These are phyloP conservation scores for Eubasilissa regina DNA, from an alignment of 1,140 invertebrate genomes.

Conservation along the genomic window DNA sequence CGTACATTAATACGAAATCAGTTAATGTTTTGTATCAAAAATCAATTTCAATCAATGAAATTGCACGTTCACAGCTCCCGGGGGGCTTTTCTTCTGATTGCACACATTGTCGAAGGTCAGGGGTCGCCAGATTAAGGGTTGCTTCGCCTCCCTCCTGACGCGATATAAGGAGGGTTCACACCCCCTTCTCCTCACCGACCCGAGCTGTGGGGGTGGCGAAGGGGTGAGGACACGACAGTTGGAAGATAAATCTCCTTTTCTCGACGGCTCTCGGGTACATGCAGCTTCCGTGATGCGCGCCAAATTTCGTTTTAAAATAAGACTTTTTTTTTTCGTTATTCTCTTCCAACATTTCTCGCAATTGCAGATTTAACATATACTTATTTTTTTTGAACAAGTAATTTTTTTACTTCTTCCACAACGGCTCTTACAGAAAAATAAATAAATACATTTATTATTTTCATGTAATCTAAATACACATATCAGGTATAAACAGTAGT, in stretches of 20 bases:
- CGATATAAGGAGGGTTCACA: slow-evolving; percentile 19
- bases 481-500: no score
- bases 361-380: not conserved
- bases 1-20: no score
- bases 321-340: slow-evolving; percentile 11
- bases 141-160: slow-evolving; percentile 3
- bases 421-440: no score
- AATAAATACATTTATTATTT: no score
- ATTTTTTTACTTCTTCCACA: no score
- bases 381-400: no score
- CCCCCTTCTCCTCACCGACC: not conserved
- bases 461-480: no score
- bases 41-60: slow-evolving; percentile 30
- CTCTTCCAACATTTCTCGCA: not conserved
- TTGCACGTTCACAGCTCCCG: slow-evolving; percentile 18
- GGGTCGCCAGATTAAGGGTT: slow-evolving; percentile 34
- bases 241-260: slow-evolving; percentile 61
- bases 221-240: slow-evolving; percentile 50
- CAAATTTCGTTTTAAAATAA: slow-evolving; percentile 36
- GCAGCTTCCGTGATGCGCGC: slow-evolving; percentile 32
- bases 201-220: slow-evolving; percentile 34
- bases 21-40: not conserved
- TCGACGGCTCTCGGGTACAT: slow-evolving; percentile 50
- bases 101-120: slow-evolving; percentile 47
- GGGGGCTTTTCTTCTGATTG: slow-evolving; percentile 22